Evolutionary conservation across 1,140 invertebrate species (phyloP).

Genomic region (Brachionus sp.): DNA sequence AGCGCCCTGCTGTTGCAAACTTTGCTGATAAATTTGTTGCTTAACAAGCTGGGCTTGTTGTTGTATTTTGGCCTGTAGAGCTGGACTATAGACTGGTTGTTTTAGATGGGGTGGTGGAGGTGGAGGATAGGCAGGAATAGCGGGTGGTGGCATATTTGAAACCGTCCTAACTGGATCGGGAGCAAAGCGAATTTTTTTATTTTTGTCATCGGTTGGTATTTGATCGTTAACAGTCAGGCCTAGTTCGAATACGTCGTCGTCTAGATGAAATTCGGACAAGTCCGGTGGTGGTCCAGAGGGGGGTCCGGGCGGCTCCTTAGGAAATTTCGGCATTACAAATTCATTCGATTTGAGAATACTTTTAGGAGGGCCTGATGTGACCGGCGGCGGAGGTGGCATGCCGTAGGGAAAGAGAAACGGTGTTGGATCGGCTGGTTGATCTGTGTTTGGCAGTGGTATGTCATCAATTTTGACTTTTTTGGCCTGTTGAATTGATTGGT

Average conservation of each 20-base stretch:
- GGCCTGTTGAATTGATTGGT: conserved; percentile 28
- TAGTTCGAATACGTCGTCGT: conserved; percentile 4
- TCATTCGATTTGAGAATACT: neutral
- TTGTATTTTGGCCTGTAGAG: conserved; percentile 19
- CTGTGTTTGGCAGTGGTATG: conserved; percentile 36
- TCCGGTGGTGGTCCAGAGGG: conserved; percentile 11
- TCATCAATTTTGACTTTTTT: conserved; percentile 43
- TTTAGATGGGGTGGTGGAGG: neutral
- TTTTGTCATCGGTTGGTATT: conserved; percentile 7
- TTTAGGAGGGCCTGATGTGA: neutral
- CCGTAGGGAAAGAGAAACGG: conserved; percentile 5
- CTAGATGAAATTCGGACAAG: conserved; percentile 31
- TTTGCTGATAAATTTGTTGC: conserved; percentile 32
- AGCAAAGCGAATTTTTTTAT: conserved; percentile 25
- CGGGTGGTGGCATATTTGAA: neutral
- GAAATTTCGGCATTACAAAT: neutral
- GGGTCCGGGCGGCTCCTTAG: neutral
- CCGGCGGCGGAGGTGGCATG: neutral
- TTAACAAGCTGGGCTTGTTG: neutral
- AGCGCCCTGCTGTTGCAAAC: neutral
- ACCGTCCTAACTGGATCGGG: neutral
- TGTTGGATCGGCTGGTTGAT: neutral
- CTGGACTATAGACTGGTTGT: neutral
- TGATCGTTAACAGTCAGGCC: neutral
- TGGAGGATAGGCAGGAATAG: neutral